These are phyloP conservation scores for Ichneumon xanthorius DNA, from an alignment of 2,888 invertebrate genomes.

Conservation along the genomic window DNA sequence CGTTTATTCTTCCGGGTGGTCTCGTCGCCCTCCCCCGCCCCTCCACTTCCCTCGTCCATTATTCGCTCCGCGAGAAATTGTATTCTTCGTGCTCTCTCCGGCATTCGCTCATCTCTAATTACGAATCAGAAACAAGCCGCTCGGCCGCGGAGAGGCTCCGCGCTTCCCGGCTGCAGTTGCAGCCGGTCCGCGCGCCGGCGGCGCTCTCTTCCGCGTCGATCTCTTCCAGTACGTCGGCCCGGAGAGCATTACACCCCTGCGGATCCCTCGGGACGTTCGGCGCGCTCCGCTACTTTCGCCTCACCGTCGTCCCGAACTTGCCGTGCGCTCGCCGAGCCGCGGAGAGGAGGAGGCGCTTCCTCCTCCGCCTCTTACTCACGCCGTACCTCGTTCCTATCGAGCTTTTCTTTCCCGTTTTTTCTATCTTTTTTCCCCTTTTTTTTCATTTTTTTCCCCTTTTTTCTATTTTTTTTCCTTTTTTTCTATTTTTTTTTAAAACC, in stretches of 20 bases:
- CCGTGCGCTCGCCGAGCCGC: conserved; percentile 24
- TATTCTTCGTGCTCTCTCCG: conserved; percentile 75
- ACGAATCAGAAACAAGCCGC: conserved; percentile 81
- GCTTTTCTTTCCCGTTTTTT: conserved; percentile 33
- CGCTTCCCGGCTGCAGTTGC: not conserved
- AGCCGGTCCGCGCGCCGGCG: not conserved
- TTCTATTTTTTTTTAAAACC: not conserved
- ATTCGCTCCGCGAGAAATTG: conserved; percentile 76
- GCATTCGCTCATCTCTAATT: conserved; percentile 82
- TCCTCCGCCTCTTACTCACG: conserved; percentile 30
- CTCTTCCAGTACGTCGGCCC: conserved; percentile 62
- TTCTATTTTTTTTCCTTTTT: conserved; percentile 16
- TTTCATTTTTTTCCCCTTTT: conserved; percentile 28
- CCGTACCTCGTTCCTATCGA: conserved; percentile 37
- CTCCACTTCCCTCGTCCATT: conserved; percentile 71
- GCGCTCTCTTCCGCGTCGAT: conserved; percentile 41
- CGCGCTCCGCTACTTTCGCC: conserved; percentile 63
- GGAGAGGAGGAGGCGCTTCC: not conserved
- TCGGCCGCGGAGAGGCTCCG: conserved; percentile 64
- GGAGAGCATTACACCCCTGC: conserved; percentile 55
- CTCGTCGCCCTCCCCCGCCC: conserved; percentile 49
- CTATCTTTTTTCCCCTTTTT: not conserved
- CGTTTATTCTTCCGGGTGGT: conserved; percentile 71
- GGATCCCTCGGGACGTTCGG: conserved; percentile 54
- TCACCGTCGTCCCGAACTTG: conserved; percentile 54